Evolutionary conservation across 2,797 vertebrate genomes (phyloP).

Genomic region (Aselliscus stoliczkanus): DNA sequence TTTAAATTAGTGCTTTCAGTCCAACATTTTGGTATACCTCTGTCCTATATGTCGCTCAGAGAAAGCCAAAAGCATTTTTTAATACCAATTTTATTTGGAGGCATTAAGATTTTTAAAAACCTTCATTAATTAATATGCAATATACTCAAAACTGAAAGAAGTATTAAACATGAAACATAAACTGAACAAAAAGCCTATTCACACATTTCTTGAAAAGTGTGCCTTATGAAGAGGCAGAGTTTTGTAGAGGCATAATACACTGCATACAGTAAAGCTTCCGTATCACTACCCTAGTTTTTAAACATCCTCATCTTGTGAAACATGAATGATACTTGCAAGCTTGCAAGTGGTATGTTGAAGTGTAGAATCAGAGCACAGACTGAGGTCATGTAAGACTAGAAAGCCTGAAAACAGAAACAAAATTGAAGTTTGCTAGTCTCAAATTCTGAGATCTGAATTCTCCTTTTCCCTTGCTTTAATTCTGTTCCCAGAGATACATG

Average conservation of each 20-base stretch:
- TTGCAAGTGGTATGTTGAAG: not conserved
- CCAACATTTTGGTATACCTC: not conserved
- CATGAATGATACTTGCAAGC: not conserved
- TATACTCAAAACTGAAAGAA: conserved; percentile 7
- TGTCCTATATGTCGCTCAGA: not conserved
- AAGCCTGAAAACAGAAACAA: not conserved
- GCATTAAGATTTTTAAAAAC: not conserved
- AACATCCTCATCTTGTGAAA: not conserved
- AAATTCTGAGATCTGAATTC: not conserved
- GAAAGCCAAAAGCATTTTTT: conserved; percentile 17
- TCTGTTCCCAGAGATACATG: not conserved
- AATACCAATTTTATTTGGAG: not conserved
- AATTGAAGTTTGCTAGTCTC: not conserved
- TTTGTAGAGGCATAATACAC: not conserved
- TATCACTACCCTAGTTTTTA: not conserved
- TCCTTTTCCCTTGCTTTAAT: conserved; percentile 22
- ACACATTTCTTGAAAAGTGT: not conserved
- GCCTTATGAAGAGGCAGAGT: not conserved
- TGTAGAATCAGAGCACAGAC: not conserved
- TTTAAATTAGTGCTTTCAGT: not conserved
- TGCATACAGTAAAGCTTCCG: not conserved
- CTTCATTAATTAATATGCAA: not conserved
- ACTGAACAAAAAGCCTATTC: not conserved
- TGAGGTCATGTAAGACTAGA: not conserved
- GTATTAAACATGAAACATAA: not conserved